These are phyloP conservation scores for Chaenodraco wilsoni DNA, from an alignment of 2,797 vertebrate species.

Conservation along the genomic window DNA sequence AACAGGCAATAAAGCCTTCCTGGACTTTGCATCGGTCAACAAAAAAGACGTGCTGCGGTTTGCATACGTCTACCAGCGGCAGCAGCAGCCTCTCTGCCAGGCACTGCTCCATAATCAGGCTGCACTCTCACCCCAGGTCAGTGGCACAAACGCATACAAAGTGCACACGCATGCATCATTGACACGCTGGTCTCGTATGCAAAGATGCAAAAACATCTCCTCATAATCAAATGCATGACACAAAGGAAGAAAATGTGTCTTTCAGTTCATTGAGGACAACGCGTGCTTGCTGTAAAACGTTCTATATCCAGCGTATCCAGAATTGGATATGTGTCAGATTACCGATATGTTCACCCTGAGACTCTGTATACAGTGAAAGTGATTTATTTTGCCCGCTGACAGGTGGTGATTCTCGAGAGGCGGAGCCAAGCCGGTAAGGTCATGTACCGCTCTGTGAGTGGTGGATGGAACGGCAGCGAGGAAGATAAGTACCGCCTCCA, in stretches of 20 bases:
- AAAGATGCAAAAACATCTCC: not conserved
- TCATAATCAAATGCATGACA: not conserved
- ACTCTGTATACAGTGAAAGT: conserved; percentile 33
- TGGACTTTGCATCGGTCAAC: conserved; percentile 91
- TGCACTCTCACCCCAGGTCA: conserved; percentile 76
- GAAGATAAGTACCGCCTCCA: conserved; percentile 89
- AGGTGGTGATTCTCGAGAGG: conserved; percentile 95
- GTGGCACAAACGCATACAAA: conserved; percentile 20
- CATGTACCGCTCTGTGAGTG: conserved; percentile 85
- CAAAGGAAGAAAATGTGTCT: not conserved
- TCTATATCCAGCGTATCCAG: conserved; percentile 2
- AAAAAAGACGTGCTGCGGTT: conserved; percentile 91
- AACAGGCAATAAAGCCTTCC: conserved; percentile 87
- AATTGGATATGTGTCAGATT: conserved; percentile 39
- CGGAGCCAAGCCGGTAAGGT: conserved; percentile 88
- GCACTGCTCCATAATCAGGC: conserved; percentile 85
- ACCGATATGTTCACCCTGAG: conserved; percentile 8
- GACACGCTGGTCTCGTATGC: not conserved
- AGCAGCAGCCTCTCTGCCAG: conserved; percentile 88
- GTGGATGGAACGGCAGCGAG: conserved; percentile 92
- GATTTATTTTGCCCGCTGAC: conserved; percentile 26
- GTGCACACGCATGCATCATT: not conserved
- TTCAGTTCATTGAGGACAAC: conserved; percentile 8
- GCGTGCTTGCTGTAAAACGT: conserved; percentile 4
- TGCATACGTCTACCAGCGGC: conserved; percentile 87